These are phyloP conservation scores for Drosophila borealis DNA, from an alignment of 2,888 invertebrate species.

Conservation along the genomic window DNA sequence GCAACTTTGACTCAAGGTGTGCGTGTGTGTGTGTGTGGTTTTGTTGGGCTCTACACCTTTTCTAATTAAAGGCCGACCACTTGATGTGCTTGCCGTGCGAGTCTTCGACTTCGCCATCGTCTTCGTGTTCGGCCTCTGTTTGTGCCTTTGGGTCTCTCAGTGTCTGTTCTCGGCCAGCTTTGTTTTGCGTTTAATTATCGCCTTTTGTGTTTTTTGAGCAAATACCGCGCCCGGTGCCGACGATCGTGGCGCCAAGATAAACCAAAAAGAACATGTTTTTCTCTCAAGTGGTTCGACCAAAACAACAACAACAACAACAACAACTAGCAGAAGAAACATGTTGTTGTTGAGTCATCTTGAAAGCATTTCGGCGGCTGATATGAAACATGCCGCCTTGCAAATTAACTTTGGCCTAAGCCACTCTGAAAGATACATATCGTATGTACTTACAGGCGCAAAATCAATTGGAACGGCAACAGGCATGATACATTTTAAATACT, in stretches of 20 bases:
- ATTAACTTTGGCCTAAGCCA: conserved; percentile 75
- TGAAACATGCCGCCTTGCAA: conserved; percentile 77
- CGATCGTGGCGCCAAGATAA: conserved; percentile 79
- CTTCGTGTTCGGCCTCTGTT: not conserved
- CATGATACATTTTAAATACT: conserved; percentile 20
- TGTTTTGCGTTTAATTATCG: conserved; percentile 76
- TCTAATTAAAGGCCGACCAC: conserved; percentile 71
- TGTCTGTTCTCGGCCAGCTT: conserved; percentile 66
- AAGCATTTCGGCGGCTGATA: conserved; percentile 72
- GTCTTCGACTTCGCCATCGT: not conserved
- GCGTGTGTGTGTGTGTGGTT: conserved; percentile 8
- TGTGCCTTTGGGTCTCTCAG: conserved; percentile 11
- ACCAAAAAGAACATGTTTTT: conserved; percentile 76
- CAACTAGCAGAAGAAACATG: conserved; percentile 35
- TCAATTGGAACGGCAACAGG: conserved; percentile 5
- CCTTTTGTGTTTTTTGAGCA: conserved; percentile 72
- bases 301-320: conserved; percentile 25
- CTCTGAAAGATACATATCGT: conserved; percentile 54
- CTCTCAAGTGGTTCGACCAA: conserved; percentile 68
- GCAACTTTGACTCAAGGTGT: conserved; percentile 19
- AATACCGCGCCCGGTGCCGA: conserved; percentile 68
- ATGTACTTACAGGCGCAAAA: conserved; percentile 36
- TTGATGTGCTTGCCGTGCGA: conserved; percentile 47
- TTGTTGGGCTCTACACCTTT: conserved; percentile 63
- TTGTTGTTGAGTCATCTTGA: conserved; percentile 75